These are phyloP conservation scores for Cetoscarus ocellatus DNA, from an alignment of 2,797 vertebrate species.

Conservation along the genomic window DNA sequence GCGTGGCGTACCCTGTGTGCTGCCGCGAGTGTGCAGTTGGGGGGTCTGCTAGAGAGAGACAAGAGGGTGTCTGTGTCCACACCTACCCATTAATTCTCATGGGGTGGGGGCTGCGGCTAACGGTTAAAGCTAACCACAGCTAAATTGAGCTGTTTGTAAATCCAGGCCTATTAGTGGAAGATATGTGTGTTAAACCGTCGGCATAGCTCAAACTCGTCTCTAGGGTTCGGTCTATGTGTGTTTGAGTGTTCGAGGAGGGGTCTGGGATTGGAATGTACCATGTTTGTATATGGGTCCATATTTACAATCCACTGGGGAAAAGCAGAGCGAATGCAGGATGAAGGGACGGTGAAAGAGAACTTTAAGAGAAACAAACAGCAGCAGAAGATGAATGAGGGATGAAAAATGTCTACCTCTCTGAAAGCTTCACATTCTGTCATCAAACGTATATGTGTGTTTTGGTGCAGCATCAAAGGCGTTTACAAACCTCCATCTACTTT, in stretches of 20 bases:
- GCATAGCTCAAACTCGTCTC: constrained; percentile 19
- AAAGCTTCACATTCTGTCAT: constrained; percentile 20
- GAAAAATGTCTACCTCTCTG: neutral
- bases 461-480: constrained; percentile 18
- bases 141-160: constrained; percentile 72
- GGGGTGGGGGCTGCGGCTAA: constrained; percentile 68
- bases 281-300: constrained; percentile 48
- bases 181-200: constrained; percentile 56
- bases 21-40: constrained; percentile 32
- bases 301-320: constrained; percentile 32
- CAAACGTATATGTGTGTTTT: constrained; percentile 8
- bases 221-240: neutral
- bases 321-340: constrained; percentile 10
- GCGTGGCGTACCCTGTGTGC: constrained; percentile 43
- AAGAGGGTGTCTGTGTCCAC: constrained; percentile 74
- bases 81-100: constrained; percentile 65
- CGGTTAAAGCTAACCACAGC: constrained; percentile 66
- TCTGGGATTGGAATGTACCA: constrained; percentile 18
- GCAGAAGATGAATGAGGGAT: constrained; percentile 19
- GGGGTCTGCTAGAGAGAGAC: constrained; percentile 65
- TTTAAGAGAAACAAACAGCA: constrained; percentile 37
- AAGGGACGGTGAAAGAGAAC: constrained; percentile 16
- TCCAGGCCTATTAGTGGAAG: constrained; percentile 45
- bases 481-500: constrained; percentile 1
- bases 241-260: constrained; percentile 13